Base-by-base conservation (phyloP, 2,113 vertebrate genomes). In the Pogona vitticeps region DNA sequence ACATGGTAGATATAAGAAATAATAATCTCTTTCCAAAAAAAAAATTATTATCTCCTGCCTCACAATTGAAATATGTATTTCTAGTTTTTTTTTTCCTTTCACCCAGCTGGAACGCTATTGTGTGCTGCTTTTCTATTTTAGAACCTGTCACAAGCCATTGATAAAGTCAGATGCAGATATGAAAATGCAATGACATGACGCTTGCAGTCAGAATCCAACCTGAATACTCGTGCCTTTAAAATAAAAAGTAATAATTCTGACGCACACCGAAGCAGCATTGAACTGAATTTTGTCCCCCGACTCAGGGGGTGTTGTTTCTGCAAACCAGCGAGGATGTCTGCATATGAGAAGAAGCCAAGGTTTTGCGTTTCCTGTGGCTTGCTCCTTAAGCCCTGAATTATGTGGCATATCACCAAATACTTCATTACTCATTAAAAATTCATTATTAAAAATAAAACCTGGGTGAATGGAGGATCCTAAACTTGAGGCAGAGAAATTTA, bases 91-190 rank as follows among this genome's bases (percentile, higher is more conserved):
- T 3, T 15, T 3, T 13, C 21, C 83, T 1, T 17, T 10, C 31
- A 23, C 46, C 36, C 7, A 61, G 15, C 56, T 76, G 17, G 15
- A n/a, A 46, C 86, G 9, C 21, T 68, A 84, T 46, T 38, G 68
- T 61, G 1, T 79, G 17, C 83, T 90, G 88, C 63, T 38, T 80
- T 86, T 38, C 36, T 80, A 31, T 70, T 88, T 89, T 76, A 90
- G 83, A 86, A 90, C 65, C 65, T 88, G 61, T 61, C 73, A 84
- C 0, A 84, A 46, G 86, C 15, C 46, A 21, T 68, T 78, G 18
- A 68, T 76, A 80, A 79, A 26, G 28, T 88, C 84, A 26, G 52
- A 38, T 76, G 58, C 38, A 63, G 68, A 36, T 65, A 67, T 88
- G 40, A 67, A 83, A 89, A 92, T 77, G 56, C 76, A 88, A 8